Percentiles rank a stretch among this genome's conserved stretches.
phyloP scores from a whole-genome alignment of 2,113 vertebrate species.

The Butorides virescens region DNA sequence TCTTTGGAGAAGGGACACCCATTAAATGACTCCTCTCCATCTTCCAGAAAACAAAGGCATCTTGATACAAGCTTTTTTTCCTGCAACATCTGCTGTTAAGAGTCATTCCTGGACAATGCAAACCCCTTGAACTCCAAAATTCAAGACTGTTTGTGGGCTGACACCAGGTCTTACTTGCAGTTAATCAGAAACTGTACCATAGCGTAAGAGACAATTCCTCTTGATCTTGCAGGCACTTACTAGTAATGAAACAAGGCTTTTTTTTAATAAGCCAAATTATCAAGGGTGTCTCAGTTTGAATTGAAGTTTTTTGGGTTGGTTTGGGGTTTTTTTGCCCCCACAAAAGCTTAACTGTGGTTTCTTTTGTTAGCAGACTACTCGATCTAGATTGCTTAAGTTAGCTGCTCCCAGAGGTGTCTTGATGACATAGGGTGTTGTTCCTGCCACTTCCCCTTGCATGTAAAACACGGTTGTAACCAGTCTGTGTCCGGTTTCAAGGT shows the following conservation, averaged over 20 bases:
- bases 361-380: background rate
- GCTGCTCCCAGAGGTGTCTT: background rate
- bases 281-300: background rate
- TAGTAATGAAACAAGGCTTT: background rate
- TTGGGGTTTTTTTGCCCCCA: accelerated
- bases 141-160: background rate
- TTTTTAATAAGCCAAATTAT: background rate
- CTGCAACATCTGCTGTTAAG: background rate
- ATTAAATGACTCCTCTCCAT: background rate
- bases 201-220: background rate
- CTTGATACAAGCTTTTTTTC: background rate
- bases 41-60: background rate
- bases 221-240: background rate
- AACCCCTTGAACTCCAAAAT: background rate
- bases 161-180: background rate
- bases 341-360: background rate
- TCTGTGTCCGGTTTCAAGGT: background rate
- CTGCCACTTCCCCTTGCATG: background rate
- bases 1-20: background rate
- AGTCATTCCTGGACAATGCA: background rate
- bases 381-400: background rate
- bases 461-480: background rate
- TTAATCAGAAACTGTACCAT: background rate
- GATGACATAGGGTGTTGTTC: background rate
- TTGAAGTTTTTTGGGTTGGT: background rate